These are phyloP conservation scores for Eubucco bourcierii DNA, from an alignment of 2,113 vertebrate species.

Conservation along the genomic window DNA sequence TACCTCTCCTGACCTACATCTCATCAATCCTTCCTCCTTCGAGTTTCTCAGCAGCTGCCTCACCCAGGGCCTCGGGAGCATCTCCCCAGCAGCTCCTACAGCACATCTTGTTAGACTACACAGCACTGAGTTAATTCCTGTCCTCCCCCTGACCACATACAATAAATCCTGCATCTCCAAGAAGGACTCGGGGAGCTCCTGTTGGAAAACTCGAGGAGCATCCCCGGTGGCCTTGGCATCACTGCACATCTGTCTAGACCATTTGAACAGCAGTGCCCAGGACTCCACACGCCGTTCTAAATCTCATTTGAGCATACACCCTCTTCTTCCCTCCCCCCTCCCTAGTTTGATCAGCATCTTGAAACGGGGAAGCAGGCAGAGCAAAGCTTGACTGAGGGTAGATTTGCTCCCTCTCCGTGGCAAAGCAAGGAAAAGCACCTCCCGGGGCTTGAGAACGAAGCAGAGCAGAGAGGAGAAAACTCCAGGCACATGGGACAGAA, in stretches of 20 bases:
- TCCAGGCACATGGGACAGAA: neutral
- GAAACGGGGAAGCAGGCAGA: neutral
- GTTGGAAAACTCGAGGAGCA: neutral
- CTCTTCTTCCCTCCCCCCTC: neutral
- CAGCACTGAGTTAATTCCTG: neutral
- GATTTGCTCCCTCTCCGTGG: neutral
- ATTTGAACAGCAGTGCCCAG: accelerated
- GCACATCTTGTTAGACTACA: neutral
- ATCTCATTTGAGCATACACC: neutral
- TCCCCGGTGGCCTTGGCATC: slow-evolving; percentile 21
- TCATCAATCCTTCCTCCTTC: neutral
- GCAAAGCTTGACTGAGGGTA: neutral
- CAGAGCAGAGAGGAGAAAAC: neutral
- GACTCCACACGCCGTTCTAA: neutral
- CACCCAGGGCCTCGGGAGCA: neutral
- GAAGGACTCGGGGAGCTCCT: neutral
- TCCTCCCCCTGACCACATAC: neutral
- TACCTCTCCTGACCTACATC: neutral
- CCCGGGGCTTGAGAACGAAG: neutral
- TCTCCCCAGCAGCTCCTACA: neutral
- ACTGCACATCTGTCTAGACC: neutral
- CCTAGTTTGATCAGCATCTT: neutral
- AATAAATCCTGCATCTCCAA: neutral
- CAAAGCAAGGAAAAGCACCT: neutral
- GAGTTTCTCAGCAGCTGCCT: neutral